Evolutionary conservation across 2,113 vertebrate genomes (phyloP), one percentile per base, ranked within the genome.

Genomic region (Ciconia maguari): DNA sequence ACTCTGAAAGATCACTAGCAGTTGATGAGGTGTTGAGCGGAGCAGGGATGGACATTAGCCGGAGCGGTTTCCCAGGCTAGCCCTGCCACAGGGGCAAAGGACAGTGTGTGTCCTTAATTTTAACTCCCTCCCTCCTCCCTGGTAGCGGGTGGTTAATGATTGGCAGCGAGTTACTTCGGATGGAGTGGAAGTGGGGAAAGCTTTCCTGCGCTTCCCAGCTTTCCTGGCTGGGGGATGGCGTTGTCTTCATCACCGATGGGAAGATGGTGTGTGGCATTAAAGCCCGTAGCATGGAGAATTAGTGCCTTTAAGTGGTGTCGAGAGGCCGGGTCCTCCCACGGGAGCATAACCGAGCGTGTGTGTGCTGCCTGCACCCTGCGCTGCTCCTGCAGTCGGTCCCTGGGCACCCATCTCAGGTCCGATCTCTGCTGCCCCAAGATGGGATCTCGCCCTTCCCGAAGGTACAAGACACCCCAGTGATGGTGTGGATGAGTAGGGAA

Each of bases 1-100:
- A 1, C 69, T 2, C 4, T 18, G 20, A 38, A 7, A 18, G 46
- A 0, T 74, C 17, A 0, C 49, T 3, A 10, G 64, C 22, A 24
- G 95, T 2, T 10, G 49, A 6, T 6, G 78, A 32, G 69, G 72
- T 30, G 61, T 13, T 24, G 83, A 68, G 42, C 3, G 1, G 57
- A 32, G 62, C 7, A 2, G 34, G 79, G 36, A 5, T 48, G 75
- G 79, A 11, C 0, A 0, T 32, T 19, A 7, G 5, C 32, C 2
- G 0, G 44, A 10, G 27, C 4, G 5, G 9, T 18, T 88, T 94
- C 90, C 87, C 57, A 44, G 91, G 77, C 60, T 46, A 21, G n/a
- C 5, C 25, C 65, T 81, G 77, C 42, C 32, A 0, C 0, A 5
- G 51, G 93, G 82, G 5, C 93, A 94, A 94, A 97, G 94, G 81